A percentile compares a stretch with the other conserved stretches of the same genome.
phyloP scores from a whole-genome alignment of 2,113 vertebrate genomes.

The Lagenorhynchus albirostris region DNA sequence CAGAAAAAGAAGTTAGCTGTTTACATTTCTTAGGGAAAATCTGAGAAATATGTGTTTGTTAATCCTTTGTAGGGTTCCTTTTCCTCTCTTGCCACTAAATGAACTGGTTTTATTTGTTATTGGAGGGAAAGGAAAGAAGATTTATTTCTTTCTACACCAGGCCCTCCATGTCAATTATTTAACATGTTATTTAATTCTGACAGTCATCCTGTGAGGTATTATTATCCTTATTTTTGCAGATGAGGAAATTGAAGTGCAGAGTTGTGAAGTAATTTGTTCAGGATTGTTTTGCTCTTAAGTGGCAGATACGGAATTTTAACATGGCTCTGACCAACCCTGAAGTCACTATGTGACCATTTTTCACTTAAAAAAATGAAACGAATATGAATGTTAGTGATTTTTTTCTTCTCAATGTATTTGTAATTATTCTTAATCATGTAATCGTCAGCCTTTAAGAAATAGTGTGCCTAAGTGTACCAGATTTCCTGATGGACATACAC shows the following conservation, averaged over 20 bases:
- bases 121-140: neutral
- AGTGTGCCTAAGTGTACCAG: neutral
- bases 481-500: neutral
- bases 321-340: neutral
- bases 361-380: neutral
- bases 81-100: neutral
- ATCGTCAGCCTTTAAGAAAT: slow-evolving; percentile 28
- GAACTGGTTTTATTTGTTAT: neutral
- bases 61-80: neutral
- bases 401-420: neutral
- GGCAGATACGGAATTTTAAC: slow-evolving; percentile 19
- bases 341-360: neutral
- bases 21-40: neutral
- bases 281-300: slow-evolving; percentile 10
- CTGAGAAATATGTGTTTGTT: neutral
- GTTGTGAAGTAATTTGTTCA: slow-evolving; percentile 38
- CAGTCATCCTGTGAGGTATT: neutral
- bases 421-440: slow-evolving; percentile 26
- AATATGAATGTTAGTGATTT: neutral
- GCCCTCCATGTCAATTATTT: neutral
- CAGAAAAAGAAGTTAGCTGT: neutral
- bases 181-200: neutral
- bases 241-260: slow-evolving; percentile 1
- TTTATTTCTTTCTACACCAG: neutral
- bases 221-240: slow-evolving; percentile 20